These are phyloP conservation scores for Lasioglossum morio DNA, from an alignment of 2,888 invertebrate genomes.

Conservation along the genomic window DNA sequence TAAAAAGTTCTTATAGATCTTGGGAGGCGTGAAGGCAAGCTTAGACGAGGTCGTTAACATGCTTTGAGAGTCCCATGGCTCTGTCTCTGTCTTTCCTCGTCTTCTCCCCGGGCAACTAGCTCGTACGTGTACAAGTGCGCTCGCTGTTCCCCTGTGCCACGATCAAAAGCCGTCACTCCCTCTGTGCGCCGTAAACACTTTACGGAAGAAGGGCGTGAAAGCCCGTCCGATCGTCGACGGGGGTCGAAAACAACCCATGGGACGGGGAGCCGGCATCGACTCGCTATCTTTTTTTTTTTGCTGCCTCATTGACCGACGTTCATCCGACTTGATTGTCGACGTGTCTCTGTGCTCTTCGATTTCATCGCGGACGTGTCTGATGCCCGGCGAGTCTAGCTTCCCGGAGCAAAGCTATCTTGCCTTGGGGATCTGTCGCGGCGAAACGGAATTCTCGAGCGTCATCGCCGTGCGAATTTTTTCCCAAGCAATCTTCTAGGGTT, in stretches of 20 bases:
- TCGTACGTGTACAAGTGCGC: background rate
- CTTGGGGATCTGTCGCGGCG: background rate
- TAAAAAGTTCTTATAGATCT: constrained; percentile 29
- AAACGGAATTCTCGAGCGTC: background rate
- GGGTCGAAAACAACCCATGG: constrained; percentile 23
- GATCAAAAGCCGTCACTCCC: constrained; percentile 42
- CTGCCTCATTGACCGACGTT: constrained; percentile 31
- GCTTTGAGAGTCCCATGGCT: constrained; percentile 20
- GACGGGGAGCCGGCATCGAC: background rate
- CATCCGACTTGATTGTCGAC: constrained; percentile 33
- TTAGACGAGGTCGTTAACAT: constrained; percentile 45
- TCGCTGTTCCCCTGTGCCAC: background rate
- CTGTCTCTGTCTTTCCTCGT: background rate
- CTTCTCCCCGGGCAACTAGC: background rate
- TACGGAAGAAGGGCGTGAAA: constrained; percentile 30
- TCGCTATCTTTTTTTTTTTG: constrained; percentile 38
- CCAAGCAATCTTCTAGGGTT: background rate
- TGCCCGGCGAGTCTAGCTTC: background rate
- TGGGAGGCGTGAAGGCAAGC: constrained; percentile 9
- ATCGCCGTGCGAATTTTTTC: background rate
- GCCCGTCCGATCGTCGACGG: constrained; percentile 1
- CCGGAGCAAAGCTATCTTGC: background rate
- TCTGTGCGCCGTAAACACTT: constrained; percentile 48
- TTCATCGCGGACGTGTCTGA: background rate
- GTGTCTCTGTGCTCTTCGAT: background rate